Conservation (phyloP, 1,140 invertebrate genomes). For the Vollenhovia emeryi region DNA sequence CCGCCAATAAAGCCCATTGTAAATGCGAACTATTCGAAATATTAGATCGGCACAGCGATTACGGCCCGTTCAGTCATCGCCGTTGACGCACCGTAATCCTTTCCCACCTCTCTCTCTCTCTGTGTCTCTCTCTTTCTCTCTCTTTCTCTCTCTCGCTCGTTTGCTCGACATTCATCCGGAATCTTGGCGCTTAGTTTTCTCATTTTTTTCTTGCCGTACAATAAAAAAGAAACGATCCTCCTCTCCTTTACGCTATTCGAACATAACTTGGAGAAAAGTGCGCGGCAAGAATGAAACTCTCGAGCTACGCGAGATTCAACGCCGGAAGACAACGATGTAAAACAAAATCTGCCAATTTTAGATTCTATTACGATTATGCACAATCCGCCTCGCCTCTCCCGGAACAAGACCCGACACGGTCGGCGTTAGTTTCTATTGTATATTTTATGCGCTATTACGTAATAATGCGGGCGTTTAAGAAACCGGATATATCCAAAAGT, state of each 20-base stretch:
- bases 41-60: slow-evolving; percentile 83
- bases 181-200: not conserved
- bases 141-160: not conserved
- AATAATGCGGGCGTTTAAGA: not conserved
- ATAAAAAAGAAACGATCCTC: slow-evolving; percentile 10
- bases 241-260: not conserved
- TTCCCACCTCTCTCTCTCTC: slow-evolving; percentile 78
- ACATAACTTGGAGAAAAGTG: not conserved
- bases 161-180: not conserved
- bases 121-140: slow-evolving; percentile 10
- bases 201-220: not conserved
- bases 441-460: slow-evolving; percentile 5
- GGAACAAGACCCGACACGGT: not conserved
- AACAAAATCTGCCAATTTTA: not conserved
- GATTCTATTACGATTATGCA: slow-evolving; percentile 15
- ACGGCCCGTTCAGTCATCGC: slow-evolving; percentile 84
- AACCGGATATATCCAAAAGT: not conserved
- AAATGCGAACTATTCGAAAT: slow-evolving; percentile 86
- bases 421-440: not conserved
- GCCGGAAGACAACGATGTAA: not conserved
- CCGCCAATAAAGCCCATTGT: slow-evolving; percentile 85
- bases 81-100: slow-evolving; percentile 85
- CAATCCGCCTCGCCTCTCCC: not conserved
- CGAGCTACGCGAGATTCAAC: not conserved
- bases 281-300: not conserved